Percentiles rank a stretch among this genome's conserved stretches.
Evolutionary conservation across 2,113 vertebrate species (phyloP).

Genomic region (Gymnarchus niloticus): DNA sequence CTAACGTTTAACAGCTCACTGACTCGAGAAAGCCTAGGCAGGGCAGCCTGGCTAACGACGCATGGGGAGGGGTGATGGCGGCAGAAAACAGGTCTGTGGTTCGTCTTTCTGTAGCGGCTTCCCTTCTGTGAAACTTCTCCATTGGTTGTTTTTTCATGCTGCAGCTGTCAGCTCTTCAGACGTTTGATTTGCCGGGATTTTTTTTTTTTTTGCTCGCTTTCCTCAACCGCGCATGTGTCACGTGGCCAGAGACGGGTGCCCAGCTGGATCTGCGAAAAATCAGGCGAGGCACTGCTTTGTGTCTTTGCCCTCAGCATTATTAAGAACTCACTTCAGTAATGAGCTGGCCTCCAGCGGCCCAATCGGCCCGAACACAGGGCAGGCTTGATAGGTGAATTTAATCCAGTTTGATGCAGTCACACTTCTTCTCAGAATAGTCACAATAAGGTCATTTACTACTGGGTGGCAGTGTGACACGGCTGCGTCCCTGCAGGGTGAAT

Average conservation of each 20-base stretch:
- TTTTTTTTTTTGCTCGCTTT: too few relatives aligned
- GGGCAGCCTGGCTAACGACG: neutral
- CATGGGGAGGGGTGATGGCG: neutral
- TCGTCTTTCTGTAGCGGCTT: neutral
- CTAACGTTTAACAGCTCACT: neutral
- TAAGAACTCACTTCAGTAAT: neutral
- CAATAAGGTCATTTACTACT: constrained; percentile 12
- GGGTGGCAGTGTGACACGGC: neutral
- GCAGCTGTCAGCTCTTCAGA: constrained; percentile 16
- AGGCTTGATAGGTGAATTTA: neutral
- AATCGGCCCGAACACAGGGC: neutral
- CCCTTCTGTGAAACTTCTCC: constrained; percentile 36
- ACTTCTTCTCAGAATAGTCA: neutral
- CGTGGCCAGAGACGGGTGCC: constrained; percentile 37
- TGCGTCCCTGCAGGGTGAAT: neutral
- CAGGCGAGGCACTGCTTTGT: neutral
- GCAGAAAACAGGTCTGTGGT: neutral
- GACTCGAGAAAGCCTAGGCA: neutral
- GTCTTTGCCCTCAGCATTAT: neutral
- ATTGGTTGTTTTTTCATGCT: constrained; percentile 40
- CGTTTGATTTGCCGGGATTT: neutral
- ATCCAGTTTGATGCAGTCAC: constrained; percentile 4
- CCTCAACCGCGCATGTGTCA: too few relatives aligned
- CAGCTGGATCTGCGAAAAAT: neutral
- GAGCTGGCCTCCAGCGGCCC: neutral